phyloP scores from a whole-genome alignment of 2,113 vertebrate genomes.

The Microtus richardsoni region DNA sequence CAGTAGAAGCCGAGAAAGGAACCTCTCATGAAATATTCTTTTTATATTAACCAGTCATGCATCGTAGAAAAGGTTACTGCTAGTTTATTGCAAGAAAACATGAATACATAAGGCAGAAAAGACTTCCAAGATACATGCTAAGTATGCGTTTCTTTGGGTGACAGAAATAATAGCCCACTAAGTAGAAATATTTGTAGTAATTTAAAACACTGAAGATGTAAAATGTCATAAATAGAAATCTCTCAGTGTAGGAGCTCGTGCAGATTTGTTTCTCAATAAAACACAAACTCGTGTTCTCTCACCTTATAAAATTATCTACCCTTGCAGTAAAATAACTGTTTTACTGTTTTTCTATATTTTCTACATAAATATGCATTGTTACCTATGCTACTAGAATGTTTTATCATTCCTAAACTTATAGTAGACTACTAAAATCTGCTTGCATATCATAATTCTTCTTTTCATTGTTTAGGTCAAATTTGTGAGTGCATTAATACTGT shows the following conservation, averaged over 20 bases:
- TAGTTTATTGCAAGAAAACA: background rate
- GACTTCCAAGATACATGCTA: background rate
- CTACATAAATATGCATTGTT: background rate
- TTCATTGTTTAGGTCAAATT: background rate
- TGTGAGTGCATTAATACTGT: background rate
- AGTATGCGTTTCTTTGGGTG: background rate
- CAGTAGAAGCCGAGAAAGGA: background rate
- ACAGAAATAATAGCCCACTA: background rate
- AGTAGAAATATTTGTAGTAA: background rate
- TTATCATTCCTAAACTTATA: background rate
- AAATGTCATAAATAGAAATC: background rate
- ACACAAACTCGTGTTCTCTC: background rate
- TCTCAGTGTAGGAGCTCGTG: background rate
- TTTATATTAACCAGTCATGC: background rate
- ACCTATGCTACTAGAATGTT: background rate
- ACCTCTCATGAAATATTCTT: background rate
- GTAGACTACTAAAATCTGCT: background rate
- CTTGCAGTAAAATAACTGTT: background rate
- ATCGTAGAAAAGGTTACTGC: background rate
- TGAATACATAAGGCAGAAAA: background rate
- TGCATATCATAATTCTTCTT: background rate
- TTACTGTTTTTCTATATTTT: background rate
- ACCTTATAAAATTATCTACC: background rate
- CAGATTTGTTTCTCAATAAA: background rate
- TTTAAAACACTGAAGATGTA: background rate